phyloP scores from a whole-genome alignment of 2,888 invertebrate genomes.

The Sesamia inferens region DNA sequence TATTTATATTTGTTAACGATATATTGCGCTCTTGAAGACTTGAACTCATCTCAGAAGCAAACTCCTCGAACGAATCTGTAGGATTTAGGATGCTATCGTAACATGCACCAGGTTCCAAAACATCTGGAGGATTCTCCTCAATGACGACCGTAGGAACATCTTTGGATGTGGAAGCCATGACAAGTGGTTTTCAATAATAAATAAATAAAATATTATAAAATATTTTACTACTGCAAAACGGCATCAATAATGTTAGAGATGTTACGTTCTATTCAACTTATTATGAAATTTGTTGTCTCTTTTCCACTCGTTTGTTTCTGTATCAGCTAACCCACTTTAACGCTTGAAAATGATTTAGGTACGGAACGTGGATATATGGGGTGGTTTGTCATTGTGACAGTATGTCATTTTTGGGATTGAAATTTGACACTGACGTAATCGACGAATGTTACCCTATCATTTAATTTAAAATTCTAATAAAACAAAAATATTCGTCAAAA shows the following conservation, averaged over 20 bases:
- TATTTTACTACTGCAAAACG: constrained; percentile 52
- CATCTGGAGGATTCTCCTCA: constrained; percentile 72
- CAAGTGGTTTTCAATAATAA: constrained; percentile 46
- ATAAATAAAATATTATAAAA: constrained; percentile 49
- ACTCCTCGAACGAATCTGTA: constrained; percentile 93
- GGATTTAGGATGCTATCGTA: constrained; percentile 92
- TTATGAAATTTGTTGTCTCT: constrained; percentile 22
- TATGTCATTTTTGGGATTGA: constrained; percentile 30
- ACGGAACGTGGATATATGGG: constrained; percentile 44
- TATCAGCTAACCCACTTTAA: neutral
- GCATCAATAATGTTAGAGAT: constrained; percentile 51
- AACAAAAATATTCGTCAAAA: neutral
- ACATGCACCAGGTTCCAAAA: constrained; percentile 85
- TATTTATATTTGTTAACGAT: constrained; percentile 87
- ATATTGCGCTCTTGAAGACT: constrained; percentile 90
- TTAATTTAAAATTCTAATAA: neutral
- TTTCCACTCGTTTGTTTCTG: neutral
- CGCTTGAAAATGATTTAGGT: neutral
- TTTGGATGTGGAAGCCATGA: constrained; percentile 85
- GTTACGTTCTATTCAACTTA: constrained; percentile 18
- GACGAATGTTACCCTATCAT: constrained; percentile 12
- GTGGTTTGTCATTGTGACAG: constrained; percentile 48
- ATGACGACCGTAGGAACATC: constrained; percentile 68
- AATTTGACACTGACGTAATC: constrained; percentile 28
- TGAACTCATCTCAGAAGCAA: constrained; percentile 91